Conservation (phyloP, 2,888 invertebrate genomes). For the Troides helena region DNA sequence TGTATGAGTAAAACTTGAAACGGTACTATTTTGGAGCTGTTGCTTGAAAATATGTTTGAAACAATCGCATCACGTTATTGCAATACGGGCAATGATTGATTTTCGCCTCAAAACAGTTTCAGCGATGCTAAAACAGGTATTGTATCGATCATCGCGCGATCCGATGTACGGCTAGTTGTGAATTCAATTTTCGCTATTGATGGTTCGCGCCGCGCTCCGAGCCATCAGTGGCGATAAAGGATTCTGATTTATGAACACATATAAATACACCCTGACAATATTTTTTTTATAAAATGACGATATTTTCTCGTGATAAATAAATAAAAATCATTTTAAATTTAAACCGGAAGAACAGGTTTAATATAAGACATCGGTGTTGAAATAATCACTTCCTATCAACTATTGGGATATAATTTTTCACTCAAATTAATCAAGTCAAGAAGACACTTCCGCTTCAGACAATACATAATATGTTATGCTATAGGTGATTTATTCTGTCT, state of each 20-base stretch:
- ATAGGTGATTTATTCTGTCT: too few relatives aligned
- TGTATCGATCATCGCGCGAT: constrained; percentile 17
- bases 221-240: background rate
- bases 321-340: too few relatives aligned
- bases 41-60: background rate
- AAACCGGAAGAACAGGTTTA: too few relatives aligned
- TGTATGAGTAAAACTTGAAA: background rate
- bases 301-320: too few relatives aligned
- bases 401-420: too few relatives aligned
- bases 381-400: too few relatives aligned
- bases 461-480: too few relatives aligned
- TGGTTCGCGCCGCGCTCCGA: constrained; percentile 10
- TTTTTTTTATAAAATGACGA: too few relatives aligned
- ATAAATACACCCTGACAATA: background rate
- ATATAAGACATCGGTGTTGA: too few relatives aligned
- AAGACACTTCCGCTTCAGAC: too few relatives aligned
- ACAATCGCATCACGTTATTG: constrained; percentile 7
- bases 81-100: constrained; percentile 5
- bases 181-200: constrained; percentile 39
- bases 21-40: background rate
- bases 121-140: constrained; percentile 18
- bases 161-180: constrained; percentile 26
- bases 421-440: too few relatives aligned
- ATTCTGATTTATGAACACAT: constrained; percentile 13
- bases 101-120: constrained; percentile 12